Conservation (phyloP, 2,113 vertebrate species). For the Thamnophis sirtalis region DNA sequence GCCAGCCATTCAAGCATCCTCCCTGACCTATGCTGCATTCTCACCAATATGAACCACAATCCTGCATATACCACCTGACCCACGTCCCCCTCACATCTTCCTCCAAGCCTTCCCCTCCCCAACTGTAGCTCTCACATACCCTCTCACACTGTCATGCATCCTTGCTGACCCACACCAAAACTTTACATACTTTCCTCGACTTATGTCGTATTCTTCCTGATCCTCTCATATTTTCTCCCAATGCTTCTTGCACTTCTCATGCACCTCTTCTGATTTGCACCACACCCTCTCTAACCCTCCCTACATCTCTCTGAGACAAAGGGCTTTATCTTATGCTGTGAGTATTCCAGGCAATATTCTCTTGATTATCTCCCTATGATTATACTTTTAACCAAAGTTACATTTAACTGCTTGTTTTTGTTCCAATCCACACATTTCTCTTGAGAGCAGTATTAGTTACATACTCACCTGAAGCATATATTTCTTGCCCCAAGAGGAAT, state of each 20-base stretch:
- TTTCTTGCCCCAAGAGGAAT: constrained; percentile 2
- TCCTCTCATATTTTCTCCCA: background rate
- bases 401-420: background rate
- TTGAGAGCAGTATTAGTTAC: background rate
- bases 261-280: background rate
- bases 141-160: background rate
- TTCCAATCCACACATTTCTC: background rate
- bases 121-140: background rate
- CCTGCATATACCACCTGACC: background rate
- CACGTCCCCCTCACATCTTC: background rate
- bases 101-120: background rate
- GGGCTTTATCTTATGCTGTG: background rate
- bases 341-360: background rate
- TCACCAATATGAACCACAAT: background rate
- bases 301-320: background rate
- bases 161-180: background rate
- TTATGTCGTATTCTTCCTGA: background rate
- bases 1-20: background rate
- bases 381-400: background rate
- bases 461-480: background rate
- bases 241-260: background rate
- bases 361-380: background rate
- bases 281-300: background rate
- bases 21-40: background rate
- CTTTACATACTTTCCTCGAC: background rate